These are phyloP conservation scores for Ptychodera flava DNA, from an alignment of 35 echinoderm and acorn worm species.

Conservation along the genomic window DNA sequence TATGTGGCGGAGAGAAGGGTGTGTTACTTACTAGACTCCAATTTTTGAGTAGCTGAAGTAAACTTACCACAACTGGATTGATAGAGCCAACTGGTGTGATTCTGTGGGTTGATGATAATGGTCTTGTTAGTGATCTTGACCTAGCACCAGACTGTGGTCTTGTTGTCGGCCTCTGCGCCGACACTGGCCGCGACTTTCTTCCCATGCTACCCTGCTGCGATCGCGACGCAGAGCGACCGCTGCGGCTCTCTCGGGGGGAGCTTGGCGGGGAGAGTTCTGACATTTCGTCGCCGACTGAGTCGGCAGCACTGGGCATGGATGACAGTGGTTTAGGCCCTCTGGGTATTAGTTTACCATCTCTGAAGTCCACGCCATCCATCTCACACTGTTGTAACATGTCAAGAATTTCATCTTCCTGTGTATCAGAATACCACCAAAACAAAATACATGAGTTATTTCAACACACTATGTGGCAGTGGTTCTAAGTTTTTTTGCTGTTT, in stretches of 20 bases:
- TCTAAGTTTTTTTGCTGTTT: too few relatives aligned
- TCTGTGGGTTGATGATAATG: constrained; percentile 1
- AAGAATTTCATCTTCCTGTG: constrained; percentile 73
- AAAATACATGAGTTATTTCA: too few relatives aligned
- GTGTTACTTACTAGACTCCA: too few relatives aligned
- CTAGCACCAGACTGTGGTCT: constrained; percentile 41
- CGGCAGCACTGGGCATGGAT: constrained; percentile 73
- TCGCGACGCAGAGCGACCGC: constrained; percentile 13
- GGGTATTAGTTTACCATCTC: constrained; percentile 13
- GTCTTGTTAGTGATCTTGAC: background rate
- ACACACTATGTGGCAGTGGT: too few relatives aligned
- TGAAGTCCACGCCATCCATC: constrained; percentile 12
- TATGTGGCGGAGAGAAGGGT: too few relatives aligned
- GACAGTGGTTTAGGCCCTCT: constrained; percentile 89
- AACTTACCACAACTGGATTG: background rate
- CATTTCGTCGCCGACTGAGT: constrained; percentile 46
- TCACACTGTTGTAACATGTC: constrained; percentile 94
- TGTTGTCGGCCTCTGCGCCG: constrained; percentile 61
- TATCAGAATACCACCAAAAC: too few relatives aligned
- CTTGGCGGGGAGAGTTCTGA: constrained; percentile 12
- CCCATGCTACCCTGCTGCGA: constrained; percentile 10
- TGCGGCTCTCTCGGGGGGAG: constrained; percentile 7
- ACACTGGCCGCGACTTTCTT: constrained; percentile 34
- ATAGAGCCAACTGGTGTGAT: background rate
- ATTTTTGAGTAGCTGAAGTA: too few relatives aligned